Percentiles rank a stretch among this genome's conserved stretches.
These are phyloP conservation scores for Lagorchestes hirsutus DNA, from an alignment of 2,797 vertebrate genomes.

Conservation along the genomic window DNA sequence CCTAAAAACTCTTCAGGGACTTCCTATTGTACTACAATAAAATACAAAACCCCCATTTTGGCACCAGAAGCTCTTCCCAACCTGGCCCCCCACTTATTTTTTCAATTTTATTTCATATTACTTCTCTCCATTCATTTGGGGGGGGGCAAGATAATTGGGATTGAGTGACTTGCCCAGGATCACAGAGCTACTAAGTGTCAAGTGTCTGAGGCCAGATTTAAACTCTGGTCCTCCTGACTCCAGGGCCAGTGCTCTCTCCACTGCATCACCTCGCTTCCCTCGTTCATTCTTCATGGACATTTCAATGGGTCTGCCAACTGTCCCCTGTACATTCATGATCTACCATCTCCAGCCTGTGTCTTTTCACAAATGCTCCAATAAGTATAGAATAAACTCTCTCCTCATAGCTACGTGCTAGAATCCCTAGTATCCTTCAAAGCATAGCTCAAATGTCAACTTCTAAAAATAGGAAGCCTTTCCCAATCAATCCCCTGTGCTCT, in stretches of 20 bases:
- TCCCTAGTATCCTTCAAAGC: neutral
- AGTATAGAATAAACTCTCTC: neutral
- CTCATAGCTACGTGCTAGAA: neutral
- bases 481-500: neutral
- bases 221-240: too few relatives aligned
- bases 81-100: neutral
- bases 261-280: too few relatives aligned
- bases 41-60: neutral
- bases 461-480: neutral
- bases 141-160: too few relatives aligned
- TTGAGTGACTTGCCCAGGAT: too few relatives aligned
- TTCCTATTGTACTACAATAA: neutral
- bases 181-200: too few relatives aligned
- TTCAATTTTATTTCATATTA: neutral
- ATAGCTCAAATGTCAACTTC: neutral
- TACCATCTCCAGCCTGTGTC: neutral
- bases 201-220: too few relatives aligned
- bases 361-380: neutral
- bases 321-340: neutral
- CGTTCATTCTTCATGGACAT: neutral
- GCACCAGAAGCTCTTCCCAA: neutral
- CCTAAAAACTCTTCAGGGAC: neutral
- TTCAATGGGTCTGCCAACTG: neutral
- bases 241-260: too few relatives aligned
- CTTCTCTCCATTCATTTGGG: neutral